Conservation (phyloP, 1,140 invertebrate species). For the Bradysia coprophila region DNA sequence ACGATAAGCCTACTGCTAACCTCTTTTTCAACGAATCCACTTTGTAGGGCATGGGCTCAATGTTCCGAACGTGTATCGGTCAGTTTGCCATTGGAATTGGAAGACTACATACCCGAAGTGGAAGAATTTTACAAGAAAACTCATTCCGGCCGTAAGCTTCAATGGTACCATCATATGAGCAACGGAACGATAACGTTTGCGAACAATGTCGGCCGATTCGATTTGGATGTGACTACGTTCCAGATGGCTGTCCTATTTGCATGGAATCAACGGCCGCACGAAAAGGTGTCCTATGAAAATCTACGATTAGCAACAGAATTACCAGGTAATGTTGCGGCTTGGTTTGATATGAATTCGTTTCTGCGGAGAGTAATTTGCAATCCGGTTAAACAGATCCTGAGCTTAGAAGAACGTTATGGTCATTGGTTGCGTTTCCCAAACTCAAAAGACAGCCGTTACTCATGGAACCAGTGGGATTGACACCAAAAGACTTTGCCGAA, state of each 20-base stretch:
- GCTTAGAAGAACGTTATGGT: conserved; percentile 90
- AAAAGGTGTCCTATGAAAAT: conserved; percentile 90
- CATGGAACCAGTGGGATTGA: conserved; percentile 58
- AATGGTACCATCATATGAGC: conserved; percentile 99
- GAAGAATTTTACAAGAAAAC: conserved; percentile 92
- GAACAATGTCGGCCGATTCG: conserved; percentile 85
- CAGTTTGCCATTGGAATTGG: conserved; percentile 87
- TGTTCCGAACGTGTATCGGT: conserved; percentile 88
- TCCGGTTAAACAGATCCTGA: conserved; percentile 88
- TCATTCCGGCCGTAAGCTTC: conserved; percentile 92
- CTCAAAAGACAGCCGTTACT: conserved; percentile 80
- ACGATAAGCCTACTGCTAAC: too few relatives aligned
- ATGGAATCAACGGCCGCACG: conserved; percentile 89
- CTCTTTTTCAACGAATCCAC: too few relatives aligned
- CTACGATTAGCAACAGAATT: conserved; percentile 89
- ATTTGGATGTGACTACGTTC: conserved; percentile 97
- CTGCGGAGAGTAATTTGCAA: too few relatives aligned
- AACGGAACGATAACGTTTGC: conserved; percentile 95
- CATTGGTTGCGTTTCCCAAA: conserved; percentile 92
- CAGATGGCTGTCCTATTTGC: conserved; percentile 99
- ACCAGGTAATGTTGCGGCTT: conserved; percentile 38
- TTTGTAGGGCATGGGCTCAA: conserved; percentile 91
- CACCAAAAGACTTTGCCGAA: conserved; percentile 86
- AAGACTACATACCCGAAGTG: conserved; percentile 96
- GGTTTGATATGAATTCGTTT: too few relatives aligned